Evolutionary conservation across 35 echinoderm and acorn worm species (phyloP), one percentile per base, ranked within the genome.

Genomic region (Acanthaster planci): DNA sequence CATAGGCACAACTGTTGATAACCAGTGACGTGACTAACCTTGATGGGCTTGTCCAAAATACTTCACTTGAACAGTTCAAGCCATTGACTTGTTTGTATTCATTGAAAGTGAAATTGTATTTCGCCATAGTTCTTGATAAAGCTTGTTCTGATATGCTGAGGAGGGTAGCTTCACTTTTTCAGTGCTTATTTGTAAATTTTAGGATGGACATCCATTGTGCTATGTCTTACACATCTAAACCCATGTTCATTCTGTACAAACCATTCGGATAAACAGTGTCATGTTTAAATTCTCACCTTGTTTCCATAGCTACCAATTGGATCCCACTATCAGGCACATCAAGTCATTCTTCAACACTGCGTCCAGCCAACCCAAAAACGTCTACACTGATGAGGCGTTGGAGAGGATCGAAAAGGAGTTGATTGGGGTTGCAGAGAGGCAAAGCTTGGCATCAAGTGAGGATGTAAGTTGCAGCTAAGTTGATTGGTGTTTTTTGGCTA

Each of bases 221-320:
- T 29, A 34, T 8, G 8, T 72, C 7, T 72, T 21, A 7, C 5
- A 6, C 64, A 72, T 72, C 6, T 6, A 34, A 72, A 21, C 8
- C 36, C 19, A 5, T 29, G 36, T 7, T 7, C 8, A 72, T 29
- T 5, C 5, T 72, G 6, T 21, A 8, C 21, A 5, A 29, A 29
- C 64, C 36, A 38, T 5, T 77, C 80, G 27, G 5, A 87, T 75
- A 23, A 79, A 47, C 42, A 47, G 12, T 47, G 12, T 47, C 12
- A 87, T 81, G 86, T 80, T 6, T 19, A 67, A 3, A 18, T n/a
- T 22, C 53, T 38, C 19, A 88, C 86, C 12, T 47, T 39, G 27
- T 47, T 10, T 82, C 82, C 21, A n/a, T 15, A 89, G 87, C 26
- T 89, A 83, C 77, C 79, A 89, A 3, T 31, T 84, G 1, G 35